Base-by-base conservation (phyloP, 2,888 invertebrate genomes). In the Stramonita haemastoma region DNA sequence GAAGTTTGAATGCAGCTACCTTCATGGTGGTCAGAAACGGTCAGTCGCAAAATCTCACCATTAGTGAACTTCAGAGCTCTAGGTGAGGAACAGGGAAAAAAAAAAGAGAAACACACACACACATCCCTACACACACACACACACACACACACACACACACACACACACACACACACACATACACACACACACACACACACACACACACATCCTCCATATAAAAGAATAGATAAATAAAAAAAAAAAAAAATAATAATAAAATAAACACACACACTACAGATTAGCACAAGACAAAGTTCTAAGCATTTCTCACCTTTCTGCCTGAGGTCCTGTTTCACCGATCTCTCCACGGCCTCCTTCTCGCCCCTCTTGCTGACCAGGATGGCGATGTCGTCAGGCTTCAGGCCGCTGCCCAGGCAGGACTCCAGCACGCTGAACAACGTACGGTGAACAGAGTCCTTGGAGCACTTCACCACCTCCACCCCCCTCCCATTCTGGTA, bases 341-440 rank as follows among this genome's bases (percentile, higher is more conserved):
- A 46, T 26, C 88, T 86, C 73, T 88, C 56, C 81, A 90, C 85
- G 6, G n/a, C 85, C n/a, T 90, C 89, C 19, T 73, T 86, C 57
- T 91, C 90, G 57, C 66, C 81, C 34, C 91, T 91, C 90, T 93
- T 93, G 8, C 94, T 93, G 11, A 94, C 93, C 81, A 94, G 90
- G 57, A 94, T 92, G 22, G 94, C 94, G 81, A 94, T 92, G 90
- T 94, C 94, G 77, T 92, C 90, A 22, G 92, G 88, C 79, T 92
- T 90, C 8, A 92, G 90, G 15, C 94, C 94, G 84, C 90, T 92
- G 56, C 92, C 87, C 1, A 92, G 86, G 26, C 92, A 90, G 29
- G 91, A 91, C 32, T 92, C 90, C 87, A 94, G 90, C 0, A 93
- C 93, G 79, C 92, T 86, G 29, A 90, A 90, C 85, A 94, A 88